Evolutionary conservation across 2,888 invertebrate species (phyloP).

Genomic region (Meganola albula): DNA sequence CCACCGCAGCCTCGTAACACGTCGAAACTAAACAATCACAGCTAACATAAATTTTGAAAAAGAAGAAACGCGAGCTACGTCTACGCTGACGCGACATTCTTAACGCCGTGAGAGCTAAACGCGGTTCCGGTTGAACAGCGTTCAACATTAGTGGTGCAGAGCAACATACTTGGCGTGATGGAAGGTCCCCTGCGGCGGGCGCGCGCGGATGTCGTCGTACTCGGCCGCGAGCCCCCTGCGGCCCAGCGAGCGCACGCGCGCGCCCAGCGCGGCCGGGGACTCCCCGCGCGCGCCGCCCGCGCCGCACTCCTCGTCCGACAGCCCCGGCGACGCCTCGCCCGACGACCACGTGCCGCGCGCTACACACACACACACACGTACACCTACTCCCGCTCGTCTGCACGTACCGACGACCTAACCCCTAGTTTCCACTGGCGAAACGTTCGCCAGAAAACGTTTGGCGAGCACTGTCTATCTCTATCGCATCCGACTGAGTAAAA

Average conservation of each 20-base stretch:
- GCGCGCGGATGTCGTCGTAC: conserved; percentile 90
- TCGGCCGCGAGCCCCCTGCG: conserved; percentile 90
- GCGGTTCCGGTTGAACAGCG: too few relatives aligned
- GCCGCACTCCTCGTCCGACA: conserved; percentile 93
- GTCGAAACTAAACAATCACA: not conserved
- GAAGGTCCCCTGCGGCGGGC: conserved; percentile 92
- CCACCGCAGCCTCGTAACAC: not conserved
- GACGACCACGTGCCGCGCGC: conserved; percentile 72
- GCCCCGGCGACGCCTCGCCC: conserved; percentile 84
- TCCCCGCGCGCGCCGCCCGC: conserved; percentile 77
- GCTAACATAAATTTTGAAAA: too few relatives aligned
- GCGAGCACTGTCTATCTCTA: too few relatives aligned
- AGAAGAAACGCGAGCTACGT: too few relatives aligned
- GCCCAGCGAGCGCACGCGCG: conserved; percentile 85
- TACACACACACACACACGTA: conserved; percentile 15
- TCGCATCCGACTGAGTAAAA: too few relatives aligned
- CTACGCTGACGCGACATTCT: too few relatives aligned
- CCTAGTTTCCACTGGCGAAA: too few relatives aligned
- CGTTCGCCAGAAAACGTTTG: too few relatives aligned
- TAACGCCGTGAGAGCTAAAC: too few relatives aligned
- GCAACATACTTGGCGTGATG: conserved; percentile 85
- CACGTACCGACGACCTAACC: too few relatives aligned
- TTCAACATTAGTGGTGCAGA: too few relatives aligned
- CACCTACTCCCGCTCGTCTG: too few relatives aligned
- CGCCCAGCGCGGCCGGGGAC: conserved; percentile 85